phyloP scores from a whole-genome alignment of 2,888 invertebrate species.

The Dicycla oo region DNA sequence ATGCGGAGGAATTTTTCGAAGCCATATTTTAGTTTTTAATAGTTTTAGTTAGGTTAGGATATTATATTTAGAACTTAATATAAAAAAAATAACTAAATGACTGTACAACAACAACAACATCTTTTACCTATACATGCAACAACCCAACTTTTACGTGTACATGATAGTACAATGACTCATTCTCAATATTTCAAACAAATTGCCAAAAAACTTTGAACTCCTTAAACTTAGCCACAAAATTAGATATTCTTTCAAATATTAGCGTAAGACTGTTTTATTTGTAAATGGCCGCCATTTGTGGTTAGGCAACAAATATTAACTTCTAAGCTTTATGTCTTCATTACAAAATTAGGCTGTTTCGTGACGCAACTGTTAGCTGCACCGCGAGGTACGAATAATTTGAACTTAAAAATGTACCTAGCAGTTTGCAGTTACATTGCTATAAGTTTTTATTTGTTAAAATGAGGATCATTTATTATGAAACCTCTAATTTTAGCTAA shows the following conservation, averaged over 20 bases:
- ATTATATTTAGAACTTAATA: too few relatives aligned
- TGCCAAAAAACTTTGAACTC: background rate
- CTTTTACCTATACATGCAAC: background rate
- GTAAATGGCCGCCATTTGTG: slow-evolving; percentile 53
- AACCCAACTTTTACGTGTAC: too few relatives aligned
- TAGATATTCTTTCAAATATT: slow-evolving; percentile 47
- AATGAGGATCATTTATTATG: background rate
- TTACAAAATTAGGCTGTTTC: slow-evolving; percentile 60
- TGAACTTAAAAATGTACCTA: slow-evolving; percentile 15
- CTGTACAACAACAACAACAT: too few relatives aligned
- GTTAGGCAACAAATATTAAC: slow-evolving; percentile 55
- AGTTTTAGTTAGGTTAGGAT: too few relatives aligned
- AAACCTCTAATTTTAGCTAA: background rate
- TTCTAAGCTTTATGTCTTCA: slow-evolving; percentile 70
- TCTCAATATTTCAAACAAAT: slow-evolving; percentile 2
- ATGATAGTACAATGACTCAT: too few relatives aligned
- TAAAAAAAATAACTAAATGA: too few relatives aligned
- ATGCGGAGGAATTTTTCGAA: too few relatives aligned
- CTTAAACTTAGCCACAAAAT: slow-evolving; percentile 43
- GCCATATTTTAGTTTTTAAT: too few relatives aligned
- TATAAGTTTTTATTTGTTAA: background rate
- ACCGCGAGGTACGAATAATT: slow-evolving; percentile 37
- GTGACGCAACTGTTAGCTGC: slow-evolving; percentile 58
- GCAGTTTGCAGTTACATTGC: background rate
- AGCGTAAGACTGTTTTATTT: slow-evolving; percentile 50